These are phyloP conservation scores for Heliocidaris tuberculata DNA, from an alignment of 35 echinoderm and acorn worm species.

Conservation along the genomic window DNA sequence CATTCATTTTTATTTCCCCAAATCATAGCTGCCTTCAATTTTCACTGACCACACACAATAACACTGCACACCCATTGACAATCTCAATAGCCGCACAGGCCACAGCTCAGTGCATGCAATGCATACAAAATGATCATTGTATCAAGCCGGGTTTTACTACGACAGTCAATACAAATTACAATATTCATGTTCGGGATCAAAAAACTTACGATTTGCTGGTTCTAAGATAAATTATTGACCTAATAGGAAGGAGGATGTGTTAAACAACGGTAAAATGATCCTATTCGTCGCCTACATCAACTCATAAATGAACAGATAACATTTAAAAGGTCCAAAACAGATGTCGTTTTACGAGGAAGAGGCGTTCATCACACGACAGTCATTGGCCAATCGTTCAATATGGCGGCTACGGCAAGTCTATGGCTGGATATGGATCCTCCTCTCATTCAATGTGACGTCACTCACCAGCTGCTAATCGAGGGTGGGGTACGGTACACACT, in stretches of 20 bases:
- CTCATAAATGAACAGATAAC: not conserved
- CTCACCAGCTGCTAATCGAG: not conserved
- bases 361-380: not conserved
- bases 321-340: not conserved
- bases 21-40: no score
- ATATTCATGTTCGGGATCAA: not conserved
- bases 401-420: not conserved
- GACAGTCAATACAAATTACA: not conserved
- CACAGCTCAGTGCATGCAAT: not conserved
- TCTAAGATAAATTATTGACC: not conserved
- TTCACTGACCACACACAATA: no score
- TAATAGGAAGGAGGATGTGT: not conserved
- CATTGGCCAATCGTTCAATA: conserved; percentile 16
- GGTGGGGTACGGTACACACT: not conserved
- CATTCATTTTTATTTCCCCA: no score
- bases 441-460: conserved; percentile 8
- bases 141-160: no score
- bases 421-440: conserved; percentile 14
- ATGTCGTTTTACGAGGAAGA: not conserved
- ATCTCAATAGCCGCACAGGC: not conserved
- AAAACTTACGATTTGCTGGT: not conserved
- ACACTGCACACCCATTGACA: not conserved
- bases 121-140: not conserved
- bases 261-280: not conserved
- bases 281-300: not conserved